Conservation (phyloP, 2,888 invertebrate species). For the Petrolisthes manimaculis region DNA sequence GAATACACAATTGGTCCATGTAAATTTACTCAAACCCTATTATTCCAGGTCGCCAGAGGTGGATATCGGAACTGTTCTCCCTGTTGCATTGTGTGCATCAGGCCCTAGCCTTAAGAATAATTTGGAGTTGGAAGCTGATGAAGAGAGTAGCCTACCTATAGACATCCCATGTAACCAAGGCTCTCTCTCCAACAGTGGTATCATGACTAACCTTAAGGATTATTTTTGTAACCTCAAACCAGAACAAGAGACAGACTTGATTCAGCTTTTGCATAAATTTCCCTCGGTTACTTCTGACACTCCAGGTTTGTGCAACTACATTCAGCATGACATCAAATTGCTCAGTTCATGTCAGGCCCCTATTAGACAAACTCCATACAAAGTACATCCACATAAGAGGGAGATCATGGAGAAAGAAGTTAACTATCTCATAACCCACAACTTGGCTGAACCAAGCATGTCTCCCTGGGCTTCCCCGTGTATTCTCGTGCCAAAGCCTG, state of each 20-base stretch:
- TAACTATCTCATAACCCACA: neutral
- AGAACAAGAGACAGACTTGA: neutral
- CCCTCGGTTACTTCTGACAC: neutral
- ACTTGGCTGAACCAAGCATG: neutral
- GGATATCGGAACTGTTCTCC: neutral
- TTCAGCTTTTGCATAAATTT: neutral
- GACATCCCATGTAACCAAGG: neutral
- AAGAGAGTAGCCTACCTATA: neutral
- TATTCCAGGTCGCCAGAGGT: neutral
- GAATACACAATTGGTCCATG: neutral
- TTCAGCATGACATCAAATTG: neutral
- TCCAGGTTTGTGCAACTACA: neutral
- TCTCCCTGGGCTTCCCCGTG: neutral
- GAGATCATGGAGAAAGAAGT: neutral
- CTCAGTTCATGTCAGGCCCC: neutral
- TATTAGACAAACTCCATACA: neutral
- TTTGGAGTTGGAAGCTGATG: neutral
- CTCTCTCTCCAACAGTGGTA: neutral
- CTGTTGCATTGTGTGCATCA: too few relatives aligned
- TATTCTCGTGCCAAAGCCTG: neutral
- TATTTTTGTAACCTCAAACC: neutral
- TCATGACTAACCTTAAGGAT: neutral
- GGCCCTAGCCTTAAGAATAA: neutral
- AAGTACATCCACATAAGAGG: neutral
- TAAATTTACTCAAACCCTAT: neutral